Evolutionary conservation across 2,888 invertebrate genomes (phyloP).

Genomic region (Ectemnius continuus): DNA sequence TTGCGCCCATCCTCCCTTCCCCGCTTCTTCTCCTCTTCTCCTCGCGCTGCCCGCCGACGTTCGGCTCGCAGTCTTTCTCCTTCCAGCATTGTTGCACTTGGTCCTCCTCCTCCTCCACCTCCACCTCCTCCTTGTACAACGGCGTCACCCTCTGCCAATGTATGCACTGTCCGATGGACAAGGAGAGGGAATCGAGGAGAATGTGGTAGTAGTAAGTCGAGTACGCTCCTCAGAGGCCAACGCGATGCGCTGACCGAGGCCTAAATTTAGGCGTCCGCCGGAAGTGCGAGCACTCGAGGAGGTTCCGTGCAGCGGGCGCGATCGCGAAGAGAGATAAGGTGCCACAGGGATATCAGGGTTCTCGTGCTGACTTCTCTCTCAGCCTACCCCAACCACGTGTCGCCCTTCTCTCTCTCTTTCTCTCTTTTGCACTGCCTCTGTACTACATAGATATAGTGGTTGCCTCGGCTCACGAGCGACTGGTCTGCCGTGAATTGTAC

Average conservation of each 20-base stretch:
- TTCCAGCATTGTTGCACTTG: neutral
- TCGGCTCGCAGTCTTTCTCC: neutral
- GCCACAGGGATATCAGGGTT: conserved; percentile 21
- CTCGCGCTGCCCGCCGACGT: neutral
- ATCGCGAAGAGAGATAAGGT: conserved; percentile 51
- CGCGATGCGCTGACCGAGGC: conserved; percentile 53
- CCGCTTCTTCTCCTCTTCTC: neutral
- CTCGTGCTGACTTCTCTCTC: conserved; percentile 2
- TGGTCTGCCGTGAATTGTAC: conserved; percentile 52
- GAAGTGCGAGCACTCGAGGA: conserved; percentile 54
- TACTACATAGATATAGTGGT: neutral
- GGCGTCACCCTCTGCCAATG: neutral
- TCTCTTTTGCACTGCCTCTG: neutral
- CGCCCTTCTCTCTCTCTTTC: conserved; percentile 17
- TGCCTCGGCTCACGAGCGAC: conserved; percentile 15
- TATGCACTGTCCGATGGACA: neutral
- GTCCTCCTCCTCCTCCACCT: neutral
- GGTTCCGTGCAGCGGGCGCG: conserved; percentile 53
- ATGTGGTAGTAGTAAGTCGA: neutral
- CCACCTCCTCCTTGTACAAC: neutral
- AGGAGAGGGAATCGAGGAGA: neutral
- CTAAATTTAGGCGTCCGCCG: conserved; percentile 70
- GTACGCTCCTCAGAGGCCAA: conserved; percentile 6
- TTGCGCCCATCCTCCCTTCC: conserved; percentile 25
- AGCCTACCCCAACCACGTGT: conserved; percentile 8